Conservation (phyloP, 2,888 invertebrate genomes). For the Pandemis corylana region DNA sequence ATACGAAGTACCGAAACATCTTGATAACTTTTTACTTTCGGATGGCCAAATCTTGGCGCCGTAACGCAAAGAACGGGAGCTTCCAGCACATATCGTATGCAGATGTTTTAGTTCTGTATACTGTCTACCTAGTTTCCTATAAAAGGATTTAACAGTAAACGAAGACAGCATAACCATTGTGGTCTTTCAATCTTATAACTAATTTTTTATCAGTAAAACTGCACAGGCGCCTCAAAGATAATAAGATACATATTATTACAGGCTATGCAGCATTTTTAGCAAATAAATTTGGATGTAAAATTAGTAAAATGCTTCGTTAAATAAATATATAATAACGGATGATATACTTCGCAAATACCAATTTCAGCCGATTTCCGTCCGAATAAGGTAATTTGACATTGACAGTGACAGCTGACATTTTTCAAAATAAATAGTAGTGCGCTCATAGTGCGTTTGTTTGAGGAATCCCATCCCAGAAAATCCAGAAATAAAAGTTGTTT, state of each 20-base stretch:
- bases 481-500: too few relatives aligned
- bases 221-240: slow-evolving; percentile 15
- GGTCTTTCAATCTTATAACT: slow-evolving; percentile 25
- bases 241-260: slow-evolving; percentile 18
- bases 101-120: slow-evolving; percentile 65
- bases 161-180: slow-evolving; percentile 70
- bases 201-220: slow-evolving; percentile 25
- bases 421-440: neutral
- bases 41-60: slow-evolving; percentile 47
- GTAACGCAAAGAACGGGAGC: slow-evolving; percentile 54
- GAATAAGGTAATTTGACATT: too few relatives aligned
- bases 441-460: too few relatives aligned
- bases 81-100: slow-evolving; percentile 59
- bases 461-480: too few relatives aligned
- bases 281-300: neutral
- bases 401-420: neutral
- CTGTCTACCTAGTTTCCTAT: slow-evolving; percentile 67
- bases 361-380: neutral
- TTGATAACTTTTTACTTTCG: slow-evolving; percentile 52
- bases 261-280: slow-evolving; percentile 4
- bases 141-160: slow-evolving; percentile 67
- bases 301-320: neutral
- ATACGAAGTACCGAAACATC: slow-evolving; percentile 62
- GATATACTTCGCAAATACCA: slow-evolving; percentile 8
- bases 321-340: neutral